phyloP scores from a whole-genome alignment of 2,888 invertebrate genomes.

The Harpalus rubripes region DNA sequence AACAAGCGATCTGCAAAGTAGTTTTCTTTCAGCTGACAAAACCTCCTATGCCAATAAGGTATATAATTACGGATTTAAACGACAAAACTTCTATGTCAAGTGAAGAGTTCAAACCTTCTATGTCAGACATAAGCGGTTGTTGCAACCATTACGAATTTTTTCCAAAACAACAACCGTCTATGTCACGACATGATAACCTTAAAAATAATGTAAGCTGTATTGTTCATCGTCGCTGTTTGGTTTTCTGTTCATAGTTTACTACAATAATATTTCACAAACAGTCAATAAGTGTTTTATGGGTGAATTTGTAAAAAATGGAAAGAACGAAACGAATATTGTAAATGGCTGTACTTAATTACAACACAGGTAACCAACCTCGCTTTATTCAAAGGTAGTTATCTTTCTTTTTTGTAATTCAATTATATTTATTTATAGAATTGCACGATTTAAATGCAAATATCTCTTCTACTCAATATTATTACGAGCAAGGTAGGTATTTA shows the following conservation, averaged over 20 bases:
- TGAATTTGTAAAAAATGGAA: conserved; percentile 1
- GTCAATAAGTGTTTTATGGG: not conserved
- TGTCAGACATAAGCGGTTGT: conserved; percentile 18
- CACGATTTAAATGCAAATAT: not conserved
- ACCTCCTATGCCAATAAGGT: not conserved
- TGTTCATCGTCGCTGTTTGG: not conserved
- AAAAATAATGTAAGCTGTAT: not conserved
- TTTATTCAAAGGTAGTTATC: not conserved
- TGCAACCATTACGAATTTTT: not conserved
- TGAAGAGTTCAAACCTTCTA: not conserved
- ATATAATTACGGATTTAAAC: too few species aligned
- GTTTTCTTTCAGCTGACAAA: conserved; percentile 2
- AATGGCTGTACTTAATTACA: not conserved
- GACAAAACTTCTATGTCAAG: not conserved
- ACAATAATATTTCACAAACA: not conserved
- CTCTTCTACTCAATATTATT: conserved; percentile 4
- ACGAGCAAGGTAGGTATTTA: conserved; percentile 8
- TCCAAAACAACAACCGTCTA: not conserved
- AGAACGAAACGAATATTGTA: not conserved
- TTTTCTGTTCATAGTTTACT: conserved; percentile 1
- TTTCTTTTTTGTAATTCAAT: not conserved
- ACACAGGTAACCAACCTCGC: not conserved
- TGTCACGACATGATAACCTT: not conserved
- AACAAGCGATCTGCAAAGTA: not conserved
- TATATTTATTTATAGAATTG: not conserved